These are phyloP conservation scores for Zosterops lateralis DNA, from an alignment of 2,113 vertebrate species.

Conservation along the genomic window DNA sequence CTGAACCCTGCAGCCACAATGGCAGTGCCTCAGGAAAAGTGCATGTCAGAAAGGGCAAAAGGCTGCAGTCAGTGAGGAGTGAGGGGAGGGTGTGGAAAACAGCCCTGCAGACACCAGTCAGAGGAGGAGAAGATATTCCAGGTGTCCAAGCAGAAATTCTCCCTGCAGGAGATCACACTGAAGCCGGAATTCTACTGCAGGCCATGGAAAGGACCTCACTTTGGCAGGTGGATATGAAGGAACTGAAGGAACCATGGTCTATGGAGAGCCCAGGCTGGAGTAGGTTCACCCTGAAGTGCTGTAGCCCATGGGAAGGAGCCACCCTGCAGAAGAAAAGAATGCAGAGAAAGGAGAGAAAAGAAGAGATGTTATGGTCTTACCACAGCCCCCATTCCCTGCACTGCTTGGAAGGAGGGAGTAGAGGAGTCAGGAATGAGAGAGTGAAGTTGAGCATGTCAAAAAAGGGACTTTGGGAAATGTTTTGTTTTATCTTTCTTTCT, in stretches of 20 bases:
- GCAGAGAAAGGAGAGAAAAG: neutral
- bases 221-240: neutral
- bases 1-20: neutral
- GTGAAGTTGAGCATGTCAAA: neutral
- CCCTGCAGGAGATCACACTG: neutral
- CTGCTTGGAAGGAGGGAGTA: too few species aligned
- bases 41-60: neutral
- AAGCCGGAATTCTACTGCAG: neutral
- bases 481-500: neutral
- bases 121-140: neutral
- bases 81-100: neutral
- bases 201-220: rapidly evolving
- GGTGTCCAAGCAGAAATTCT: neutral
- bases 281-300: neutral
- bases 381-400: neutral
- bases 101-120: neutral
- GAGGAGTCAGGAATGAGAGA: neutral
- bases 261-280: rapidly evolving
- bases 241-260: neutral
- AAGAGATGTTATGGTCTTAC: neutral
- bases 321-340: neutral
- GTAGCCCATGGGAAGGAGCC: neutral
- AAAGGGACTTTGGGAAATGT: neutral
- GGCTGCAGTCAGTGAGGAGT: neutral
- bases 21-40: neutral